Conservation (phyloP, 2,113 vertebrate genomes). For the Peromyscus californicus region DNA sequence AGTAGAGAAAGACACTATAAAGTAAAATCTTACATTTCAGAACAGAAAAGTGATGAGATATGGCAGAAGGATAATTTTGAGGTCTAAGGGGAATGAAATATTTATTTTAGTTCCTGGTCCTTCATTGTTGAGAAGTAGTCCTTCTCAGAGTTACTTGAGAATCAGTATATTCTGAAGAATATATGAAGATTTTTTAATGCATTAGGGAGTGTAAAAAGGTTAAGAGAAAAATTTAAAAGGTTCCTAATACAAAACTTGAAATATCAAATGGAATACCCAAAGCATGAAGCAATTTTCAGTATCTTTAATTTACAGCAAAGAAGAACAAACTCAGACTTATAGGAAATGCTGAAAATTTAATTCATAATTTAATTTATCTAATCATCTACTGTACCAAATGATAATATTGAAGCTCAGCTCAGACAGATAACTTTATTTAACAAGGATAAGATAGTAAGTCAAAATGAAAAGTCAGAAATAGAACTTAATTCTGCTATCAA, state of each 20-base stretch:
- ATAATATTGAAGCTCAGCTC: not conserved
- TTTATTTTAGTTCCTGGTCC: not conserved
- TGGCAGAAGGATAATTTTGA: not conserved
- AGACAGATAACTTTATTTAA: not conserved
- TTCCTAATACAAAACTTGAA: not conserved
- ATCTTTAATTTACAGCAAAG: not conserved
- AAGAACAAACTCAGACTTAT: not conserved
- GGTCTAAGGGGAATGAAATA: not conserved
- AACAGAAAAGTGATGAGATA: not conserved
- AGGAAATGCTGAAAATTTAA: not conserved
- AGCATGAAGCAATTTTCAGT: not conserved
- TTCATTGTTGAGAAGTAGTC: not conserved
- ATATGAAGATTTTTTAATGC: not conserved
- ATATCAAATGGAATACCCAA: not conserved
- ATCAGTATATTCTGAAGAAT: not conserved
- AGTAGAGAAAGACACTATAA: not conserved
- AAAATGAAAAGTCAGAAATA: slow-evolving; percentile 6
- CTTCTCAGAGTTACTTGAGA: not conserved
- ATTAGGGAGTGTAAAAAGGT: not conserved
- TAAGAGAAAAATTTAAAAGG: not conserved
- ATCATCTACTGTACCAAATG: not conserved
- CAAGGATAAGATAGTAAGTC: not conserved
- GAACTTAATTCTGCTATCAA: not conserved
- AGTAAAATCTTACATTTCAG: not conserved
- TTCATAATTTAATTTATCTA: not conserved